A percentile compares a stretch with the other conserved stretches of the same genome.
phyloP scores from a whole-genome alignment of 2,113 vertebrate genomes.

The Bucco capensis region DNA sequence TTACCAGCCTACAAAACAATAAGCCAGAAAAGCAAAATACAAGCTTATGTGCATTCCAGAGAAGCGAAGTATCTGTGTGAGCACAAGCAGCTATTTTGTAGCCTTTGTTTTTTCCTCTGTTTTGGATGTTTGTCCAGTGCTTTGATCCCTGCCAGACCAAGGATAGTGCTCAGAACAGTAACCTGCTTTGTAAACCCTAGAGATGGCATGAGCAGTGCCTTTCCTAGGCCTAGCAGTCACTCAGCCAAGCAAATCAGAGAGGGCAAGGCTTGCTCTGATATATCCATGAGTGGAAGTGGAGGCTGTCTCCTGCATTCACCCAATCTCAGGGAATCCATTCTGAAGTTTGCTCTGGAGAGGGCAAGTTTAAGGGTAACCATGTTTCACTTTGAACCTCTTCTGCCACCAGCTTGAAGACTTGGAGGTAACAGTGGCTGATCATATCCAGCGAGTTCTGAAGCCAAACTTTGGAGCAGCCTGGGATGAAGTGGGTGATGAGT shows the following conservation, averaged over 20 bases:
- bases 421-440: slow-evolving; percentile 79
- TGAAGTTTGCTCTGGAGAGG: not conserved
- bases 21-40: not conserved
- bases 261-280: not conserved
- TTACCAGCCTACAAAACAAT: not conserved
- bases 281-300: not conserved
- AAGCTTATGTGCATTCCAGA: not conserved
- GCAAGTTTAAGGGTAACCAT: not conserved
- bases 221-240: not conserved
- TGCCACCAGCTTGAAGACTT: slow-evolving; percentile 77
- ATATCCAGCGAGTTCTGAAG: slow-evolving; percentile 83
- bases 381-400: not conserved
- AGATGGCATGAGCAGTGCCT: not conserved
- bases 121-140: not conserved
- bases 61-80: not conserved
- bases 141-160: not conserved
- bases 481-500: slow-evolving; percentile 82
- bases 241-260: not conserved
- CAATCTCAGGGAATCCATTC: not conserved
- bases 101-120: not conserved
- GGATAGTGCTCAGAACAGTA: not conserved
- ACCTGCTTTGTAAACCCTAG: not conserved
- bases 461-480: slow-evolving; percentile 82
- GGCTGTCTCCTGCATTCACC: not conserved
- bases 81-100: not conserved